These are phyloP conservation scores for Urocitellus parryii DNA, from an alignment of 2,113 vertebrate genomes.

Conservation along the genomic window DNA sequence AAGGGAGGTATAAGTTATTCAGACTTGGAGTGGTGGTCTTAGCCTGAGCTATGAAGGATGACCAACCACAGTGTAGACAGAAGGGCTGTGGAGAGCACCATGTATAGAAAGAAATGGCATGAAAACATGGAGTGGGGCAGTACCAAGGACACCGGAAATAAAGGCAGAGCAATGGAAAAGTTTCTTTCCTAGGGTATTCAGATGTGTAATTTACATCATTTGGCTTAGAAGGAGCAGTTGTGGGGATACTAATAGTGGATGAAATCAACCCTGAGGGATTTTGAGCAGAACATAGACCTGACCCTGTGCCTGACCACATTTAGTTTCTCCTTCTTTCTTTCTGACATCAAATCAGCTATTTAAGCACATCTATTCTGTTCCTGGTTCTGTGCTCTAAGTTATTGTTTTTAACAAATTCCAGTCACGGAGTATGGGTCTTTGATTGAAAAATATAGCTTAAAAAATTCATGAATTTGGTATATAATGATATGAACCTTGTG, in stretches of 20 bases:
- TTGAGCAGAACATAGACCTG: accelerated
- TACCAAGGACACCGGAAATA: not conserved
- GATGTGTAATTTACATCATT: no score
- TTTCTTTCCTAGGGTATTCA: not conserved
- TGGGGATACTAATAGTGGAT: not conserved
- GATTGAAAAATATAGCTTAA: not conserved
- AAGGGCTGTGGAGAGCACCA: not conserved
- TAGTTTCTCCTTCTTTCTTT: not conserved
- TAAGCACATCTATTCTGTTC: not conserved
- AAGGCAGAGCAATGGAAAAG: not conserved
- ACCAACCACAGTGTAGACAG: no score
- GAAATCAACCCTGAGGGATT: not conserved
- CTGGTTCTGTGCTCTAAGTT: not conserved
- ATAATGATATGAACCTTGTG: not conserved
- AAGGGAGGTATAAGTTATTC: no score
- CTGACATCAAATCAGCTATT: not conserved
- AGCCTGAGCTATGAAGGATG: not conserved
- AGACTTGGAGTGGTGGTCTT: not conserved
- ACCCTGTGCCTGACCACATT: no score
- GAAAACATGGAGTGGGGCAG: not conserved
- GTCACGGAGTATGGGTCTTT: not conserved
- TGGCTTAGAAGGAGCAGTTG: not conserved
- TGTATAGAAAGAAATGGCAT: not conserved
- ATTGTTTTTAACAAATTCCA: not conserved
- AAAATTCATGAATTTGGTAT: not conserved